Conservation (phyloP, 2,113 vertebrate species). For the Hucho hucho region DNA sequence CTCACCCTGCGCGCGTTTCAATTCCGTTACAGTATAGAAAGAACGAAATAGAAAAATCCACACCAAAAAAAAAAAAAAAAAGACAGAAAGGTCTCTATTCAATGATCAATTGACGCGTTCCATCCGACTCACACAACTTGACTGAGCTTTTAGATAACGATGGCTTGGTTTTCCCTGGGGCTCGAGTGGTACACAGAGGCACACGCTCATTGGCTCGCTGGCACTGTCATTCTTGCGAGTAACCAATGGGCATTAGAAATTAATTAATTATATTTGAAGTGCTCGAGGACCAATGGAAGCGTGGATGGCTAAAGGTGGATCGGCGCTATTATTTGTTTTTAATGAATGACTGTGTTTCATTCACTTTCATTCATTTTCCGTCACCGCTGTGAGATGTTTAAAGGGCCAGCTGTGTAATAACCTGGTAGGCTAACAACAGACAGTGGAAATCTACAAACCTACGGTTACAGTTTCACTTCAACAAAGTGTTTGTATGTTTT, state of each 20-base stretch:
- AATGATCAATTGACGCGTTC: constrained; percentile 23
- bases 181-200: constrained; percentile 30
- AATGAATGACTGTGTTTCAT: constrained; percentile 82
- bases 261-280: constrained; percentile 49
- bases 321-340: constrained; percentile 65
- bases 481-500: too few relatives aligned
- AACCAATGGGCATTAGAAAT: constrained; percentile 53
- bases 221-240: constrained; percentile 27
- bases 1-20: constrained; percentile 54
- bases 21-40: constrained; percentile 14
- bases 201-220: constrained; percentile 53
- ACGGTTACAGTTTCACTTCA: not conserved
- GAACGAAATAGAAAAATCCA: constrained; percentile 62
- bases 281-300: constrained; percentile 60
- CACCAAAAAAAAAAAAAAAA: not conserved
- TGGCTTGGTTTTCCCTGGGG: constrained; percentile 55
- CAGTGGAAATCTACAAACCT: not conserved
- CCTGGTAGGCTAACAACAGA: too few relatives aligned
- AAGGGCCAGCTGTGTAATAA: constrained; percentile 51
- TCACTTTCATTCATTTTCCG: constrained; percentile 60
- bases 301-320: not conserved
- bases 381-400: constrained; percentile 54
- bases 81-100: constrained; percentile 14
- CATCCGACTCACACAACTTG: constrained; percentile 67
- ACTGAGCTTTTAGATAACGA: constrained; percentile 73